These are phyloP conservation scores for Drosophila busckii DNA, from an alignment of 1,140 invertebrate genomes.

Conservation along the genomic window DNA sequence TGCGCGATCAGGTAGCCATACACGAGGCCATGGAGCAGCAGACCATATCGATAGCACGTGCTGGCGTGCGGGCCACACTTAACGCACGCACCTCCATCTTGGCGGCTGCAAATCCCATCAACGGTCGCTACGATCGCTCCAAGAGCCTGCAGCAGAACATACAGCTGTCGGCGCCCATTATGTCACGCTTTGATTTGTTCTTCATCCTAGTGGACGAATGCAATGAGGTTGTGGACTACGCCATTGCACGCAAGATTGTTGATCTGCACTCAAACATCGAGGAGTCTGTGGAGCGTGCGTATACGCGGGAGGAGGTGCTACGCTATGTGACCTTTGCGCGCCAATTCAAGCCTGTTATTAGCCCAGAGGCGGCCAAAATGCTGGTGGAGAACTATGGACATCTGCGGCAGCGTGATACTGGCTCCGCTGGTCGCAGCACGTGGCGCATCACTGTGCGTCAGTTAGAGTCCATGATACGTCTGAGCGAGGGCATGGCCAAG, in stretches of 20 bases:
- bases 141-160: slow-evolving; percentile 98
- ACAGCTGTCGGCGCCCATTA: slow-evolving; percentile 95
- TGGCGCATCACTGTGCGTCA: slow-evolving; percentile 99
- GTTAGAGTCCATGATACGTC: slow-evolving; percentile 96
- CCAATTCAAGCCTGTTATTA: slow-evolving; percentile 96
- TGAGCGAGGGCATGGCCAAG: slow-evolving; percentile 97
- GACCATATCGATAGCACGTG: slow-evolving; percentile 99
- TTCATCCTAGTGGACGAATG: slow-evolving; percentile 98
- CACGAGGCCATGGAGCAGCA: slow-evolving; percentile 99
- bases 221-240: slow-evolving; percentile 96
- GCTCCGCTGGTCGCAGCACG: slow-evolving; percentile 85
- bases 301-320: slow-evolving; percentile 92
- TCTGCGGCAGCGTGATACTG: slow-evolving; percentile 90
- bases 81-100: slow-evolving; percentile 99
- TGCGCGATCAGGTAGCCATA: slow-evolving; percentile 98
- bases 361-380: slow-evolving; percentile 89
- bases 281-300: slow-evolving; percentile 87
- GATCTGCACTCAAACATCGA: slow-evolving; percentile 93
- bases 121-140: slow-evolving; percentile 96
- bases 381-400: slow-evolving; percentile 94
- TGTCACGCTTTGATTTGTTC: slow-evolving; percentile 99
- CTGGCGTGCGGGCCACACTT: slow-evolving; percentile 97
- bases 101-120: slow-evolving; percentile 98
- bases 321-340: slow-evolving; percentile 97
- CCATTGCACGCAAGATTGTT: slow-evolving; percentile 97